These are phyloP conservation scores for Rattus rattus DNA, from an alignment of 2,113 vertebrate species.

Conservation along the genomic window DNA sequence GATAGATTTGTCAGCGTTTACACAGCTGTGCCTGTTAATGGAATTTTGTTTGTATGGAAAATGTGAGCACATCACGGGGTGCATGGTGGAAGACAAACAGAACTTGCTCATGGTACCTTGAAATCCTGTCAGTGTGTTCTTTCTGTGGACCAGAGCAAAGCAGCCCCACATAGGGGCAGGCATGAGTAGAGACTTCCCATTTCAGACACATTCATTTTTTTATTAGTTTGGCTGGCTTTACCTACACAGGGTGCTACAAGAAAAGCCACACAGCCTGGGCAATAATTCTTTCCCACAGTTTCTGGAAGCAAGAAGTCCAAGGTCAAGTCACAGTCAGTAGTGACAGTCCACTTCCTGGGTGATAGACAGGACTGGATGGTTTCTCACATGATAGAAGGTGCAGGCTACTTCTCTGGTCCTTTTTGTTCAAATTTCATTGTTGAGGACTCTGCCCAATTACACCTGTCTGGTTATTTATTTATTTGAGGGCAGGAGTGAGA, in stretches of 20 bases:
- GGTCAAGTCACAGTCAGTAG: not conserved
- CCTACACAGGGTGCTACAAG: not conserved
- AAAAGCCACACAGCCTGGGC: not conserved
- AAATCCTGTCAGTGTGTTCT: too few relatives aligned
- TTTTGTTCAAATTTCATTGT: not conserved
- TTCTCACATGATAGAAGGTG: not conserved
- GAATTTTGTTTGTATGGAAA: fast-evolving
- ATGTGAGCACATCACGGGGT: not conserved
- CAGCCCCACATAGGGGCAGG: fast-evolving
- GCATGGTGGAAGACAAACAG: not conserved
- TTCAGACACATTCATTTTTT: not conserved
- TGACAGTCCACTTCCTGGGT: not conserved
- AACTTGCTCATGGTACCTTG: not conserved
- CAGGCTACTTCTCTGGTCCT: not conserved
- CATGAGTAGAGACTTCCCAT: not conserved
- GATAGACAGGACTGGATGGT: not conserved
- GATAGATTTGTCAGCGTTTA: not conserved
- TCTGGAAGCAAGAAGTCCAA: not conserved
- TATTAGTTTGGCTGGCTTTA: not conserved
- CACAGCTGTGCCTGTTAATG: not conserved
- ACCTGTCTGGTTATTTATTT: not conserved
- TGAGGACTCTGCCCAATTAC: not conserved
- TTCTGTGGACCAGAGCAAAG: not conserved
- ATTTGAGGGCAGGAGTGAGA: not conserved
- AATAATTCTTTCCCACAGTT: not conserved